phyloP scores from a whole-genome alignment of 2,888 invertebrate species.

The Calameuta idolon region DNA sequence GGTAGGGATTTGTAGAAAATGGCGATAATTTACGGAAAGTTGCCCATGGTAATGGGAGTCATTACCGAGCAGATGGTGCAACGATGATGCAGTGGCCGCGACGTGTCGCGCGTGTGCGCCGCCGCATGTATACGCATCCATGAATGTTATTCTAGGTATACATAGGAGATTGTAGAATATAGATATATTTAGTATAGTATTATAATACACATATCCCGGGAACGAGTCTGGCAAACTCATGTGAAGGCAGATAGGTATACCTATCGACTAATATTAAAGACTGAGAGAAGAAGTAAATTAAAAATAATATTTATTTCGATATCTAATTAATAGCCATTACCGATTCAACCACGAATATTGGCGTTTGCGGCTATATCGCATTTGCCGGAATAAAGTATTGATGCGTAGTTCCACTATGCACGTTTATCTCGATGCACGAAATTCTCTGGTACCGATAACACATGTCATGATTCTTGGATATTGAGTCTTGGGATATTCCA shows the following conservation, averaged over 20 bases:
- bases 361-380: conserved; percentile 57
- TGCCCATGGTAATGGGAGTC: conserved; percentile 58
- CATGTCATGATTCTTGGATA: neutral
- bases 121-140: conserved; percentile 12
- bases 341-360: conserved; percentile 52
- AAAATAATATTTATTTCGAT: conserved; percentile 51
- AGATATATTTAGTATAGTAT: neutral
- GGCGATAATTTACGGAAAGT: conserved; percentile 64
- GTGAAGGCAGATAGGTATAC: neutral
- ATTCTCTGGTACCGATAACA: neutral
- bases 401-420: conserved; percentile 28
- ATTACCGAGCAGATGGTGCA: conserved; percentile 65
- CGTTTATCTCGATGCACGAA: neutral
- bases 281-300: conserved; percentile 4
- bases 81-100: conserved; percentile 62
- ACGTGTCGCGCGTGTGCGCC: conserved; percentile 49
- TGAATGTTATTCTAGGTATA: conserved; percentile 18
- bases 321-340: conserved; percentile 57
- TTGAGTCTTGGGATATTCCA: neutral
- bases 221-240: neutral
- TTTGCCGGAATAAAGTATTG: conserved; percentile 57
- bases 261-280: neutral
- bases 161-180: neutral
- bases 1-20: conserved; percentile 49
- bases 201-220: neutral